phyloP scores from a whole-genome alignment of 1,140 invertebrate genomes.

The Sycophaga agraensis region DNA sequence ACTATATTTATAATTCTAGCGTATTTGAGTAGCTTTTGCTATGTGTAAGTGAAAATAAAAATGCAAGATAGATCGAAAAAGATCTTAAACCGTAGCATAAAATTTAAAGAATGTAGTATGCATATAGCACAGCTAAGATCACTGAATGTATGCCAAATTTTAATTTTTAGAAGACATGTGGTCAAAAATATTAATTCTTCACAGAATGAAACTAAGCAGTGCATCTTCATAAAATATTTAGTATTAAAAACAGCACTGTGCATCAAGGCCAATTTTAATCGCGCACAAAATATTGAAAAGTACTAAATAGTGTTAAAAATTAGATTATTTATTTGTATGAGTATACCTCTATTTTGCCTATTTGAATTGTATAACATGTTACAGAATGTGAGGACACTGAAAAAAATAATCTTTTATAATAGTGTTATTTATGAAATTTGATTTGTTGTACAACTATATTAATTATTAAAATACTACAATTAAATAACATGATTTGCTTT shows the following conservation, averaged over 20 bases:
- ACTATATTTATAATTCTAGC: conserved; percentile 43
- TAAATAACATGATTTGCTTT: not conserved
- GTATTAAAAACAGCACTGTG: conserved; percentile 26
- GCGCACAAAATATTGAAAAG: conserved; percentile 28
- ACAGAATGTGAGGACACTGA: not conserved
- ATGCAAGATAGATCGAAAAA: conserved; percentile 24
- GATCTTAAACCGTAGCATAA: not conserved
- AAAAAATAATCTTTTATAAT: not conserved
- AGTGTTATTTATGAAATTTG: not conserved
- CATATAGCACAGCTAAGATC: not conserved
- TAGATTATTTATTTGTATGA: conserved; percentile 17
- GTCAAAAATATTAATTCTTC: not conserved
- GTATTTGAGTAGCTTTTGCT: conserved; percentile 47
- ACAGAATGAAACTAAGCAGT: conserved; percentile 15
- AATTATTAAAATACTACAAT: conserved; percentile 3
- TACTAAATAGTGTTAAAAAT: conserved; percentile 5
- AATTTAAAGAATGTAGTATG: no score
- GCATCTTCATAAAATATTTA: conserved; percentile 14
- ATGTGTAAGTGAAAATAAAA: conserved; percentile 37
- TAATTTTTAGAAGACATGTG: no score
- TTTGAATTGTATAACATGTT: conserved; percentile 5
- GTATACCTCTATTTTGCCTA: conserved; percentile 4
- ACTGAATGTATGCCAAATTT: conserved; percentile 8
- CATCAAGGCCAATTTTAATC: conserved; percentile 27
- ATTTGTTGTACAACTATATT: conserved; percentile 10